Evolutionary conservation across 2,888 invertebrate species (phyloP).

Genomic region (Lutraria lutraria): DNA sequence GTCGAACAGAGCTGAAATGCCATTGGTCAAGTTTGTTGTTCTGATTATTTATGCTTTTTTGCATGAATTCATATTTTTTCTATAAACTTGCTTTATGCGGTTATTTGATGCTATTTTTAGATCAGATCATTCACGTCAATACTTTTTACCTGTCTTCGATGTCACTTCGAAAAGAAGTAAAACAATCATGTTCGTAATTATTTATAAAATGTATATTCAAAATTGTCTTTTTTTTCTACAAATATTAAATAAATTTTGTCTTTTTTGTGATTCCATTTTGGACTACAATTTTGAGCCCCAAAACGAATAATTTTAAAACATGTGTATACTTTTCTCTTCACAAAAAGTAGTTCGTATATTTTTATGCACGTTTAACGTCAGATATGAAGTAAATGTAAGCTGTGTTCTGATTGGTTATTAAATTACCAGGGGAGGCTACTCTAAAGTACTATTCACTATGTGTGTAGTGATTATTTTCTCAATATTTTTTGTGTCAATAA

Average conservation of each 20-base stretch:
- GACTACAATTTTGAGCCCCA: neutral
- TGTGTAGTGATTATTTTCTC: slow-evolving; percentile 22
- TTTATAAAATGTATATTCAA: neutral
- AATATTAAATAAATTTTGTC: neutral
- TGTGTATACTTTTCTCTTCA: no score
- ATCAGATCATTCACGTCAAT: neutral
- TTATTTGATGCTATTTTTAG: neutral
- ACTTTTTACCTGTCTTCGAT: neutral
- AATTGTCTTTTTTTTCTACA: neutral
- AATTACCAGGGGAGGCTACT: neutral
- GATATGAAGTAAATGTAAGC: neutral
- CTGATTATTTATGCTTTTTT: slow-evolving; percentile 10
- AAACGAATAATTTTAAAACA: no score
- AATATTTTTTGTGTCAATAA: slow-evolving; percentile 37
- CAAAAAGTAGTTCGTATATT: neutral
- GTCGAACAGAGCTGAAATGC: neutral
- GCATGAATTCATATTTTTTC: slow-evolving; percentile 6
- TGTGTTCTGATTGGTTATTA: neutral
- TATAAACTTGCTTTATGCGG: neutral
- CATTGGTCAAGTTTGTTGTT: slow-evolving; percentile 15
- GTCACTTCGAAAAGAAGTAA: neutral
- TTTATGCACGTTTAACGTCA: neutral
- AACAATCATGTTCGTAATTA: neutral
- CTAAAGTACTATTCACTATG: slow-evolving; percentile 14
- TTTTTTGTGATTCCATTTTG: neutral